phyloP scores from a whole-genome alignment of 2,888 invertebrate species.

The Sussaba pulchella region DNA sequence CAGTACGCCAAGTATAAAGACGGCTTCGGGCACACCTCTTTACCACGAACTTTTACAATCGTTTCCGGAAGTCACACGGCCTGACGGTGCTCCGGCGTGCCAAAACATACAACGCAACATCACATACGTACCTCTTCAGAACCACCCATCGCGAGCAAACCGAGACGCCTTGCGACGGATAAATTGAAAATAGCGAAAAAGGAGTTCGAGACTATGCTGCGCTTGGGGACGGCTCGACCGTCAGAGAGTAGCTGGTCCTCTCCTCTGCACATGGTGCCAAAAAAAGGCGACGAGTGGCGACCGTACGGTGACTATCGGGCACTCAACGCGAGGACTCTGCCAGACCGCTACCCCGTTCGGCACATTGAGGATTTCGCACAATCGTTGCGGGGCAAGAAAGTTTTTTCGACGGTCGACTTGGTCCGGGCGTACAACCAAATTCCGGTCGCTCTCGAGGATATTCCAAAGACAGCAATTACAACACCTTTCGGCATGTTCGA shows the following conservation, averaged over 20 bases:
- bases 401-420: conserved; percentile 12
- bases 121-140: conserved; percentile 72
- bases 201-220: conserved; percentile 75
- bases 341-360: conserved; percentile 1
- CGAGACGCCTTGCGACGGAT: conserved; percentile 72
- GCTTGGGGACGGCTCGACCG: conserved; percentile 70
- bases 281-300: conserved; percentile 74
- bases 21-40: not conserved
- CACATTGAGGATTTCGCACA: conserved; percentile 4
- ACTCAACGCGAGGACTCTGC: conserved; percentile 6
- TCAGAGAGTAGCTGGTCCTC: conserved; percentile 74
- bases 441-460: not conserved
- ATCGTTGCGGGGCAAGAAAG: conserved; percentile 8
- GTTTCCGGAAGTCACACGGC: conserved; percentile 48
- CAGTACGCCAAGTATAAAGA: not conserved
- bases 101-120: conserved; percentile 69
- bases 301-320: conserved; percentile 70
- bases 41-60: not conserved
- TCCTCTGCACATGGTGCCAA: conserved; percentile 74
- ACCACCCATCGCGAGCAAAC: conserved; percentile 70
- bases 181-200: conserved; percentile 72
- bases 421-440: conserved; percentile 3
- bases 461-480: conserved; percentile 51
- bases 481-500: conserved; percentile 74
- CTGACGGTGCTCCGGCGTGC: conserved; percentile 4